These are phyloP conservation scores for Ammodytes marinus DNA, from an alignment of 2,113 vertebrate species.

Conservation along the genomic window DNA sequence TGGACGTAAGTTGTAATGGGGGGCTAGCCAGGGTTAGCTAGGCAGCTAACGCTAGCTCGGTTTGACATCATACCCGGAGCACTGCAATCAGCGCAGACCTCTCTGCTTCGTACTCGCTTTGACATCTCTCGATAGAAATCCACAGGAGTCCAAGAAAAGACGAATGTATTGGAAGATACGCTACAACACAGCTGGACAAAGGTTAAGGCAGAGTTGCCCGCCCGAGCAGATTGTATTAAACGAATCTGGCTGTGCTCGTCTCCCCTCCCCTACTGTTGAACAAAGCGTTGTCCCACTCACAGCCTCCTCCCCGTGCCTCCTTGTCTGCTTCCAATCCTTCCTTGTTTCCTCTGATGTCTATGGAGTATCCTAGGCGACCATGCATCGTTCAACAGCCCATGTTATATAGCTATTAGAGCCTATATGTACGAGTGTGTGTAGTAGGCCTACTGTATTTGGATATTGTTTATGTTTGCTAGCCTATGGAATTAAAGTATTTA, in stretches of 20 bases:
- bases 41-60: conserved; percentile 62
- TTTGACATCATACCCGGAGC: conserved; percentile 87
- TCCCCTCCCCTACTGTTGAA: conserved; percentile 74
- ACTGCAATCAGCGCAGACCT: conserved; percentile 96
- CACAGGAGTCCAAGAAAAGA: conserved; percentile 23
- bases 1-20: conserved; percentile 30
- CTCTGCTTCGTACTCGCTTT: conserved; percentile 93
- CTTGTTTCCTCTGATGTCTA: conserved; percentile 17
- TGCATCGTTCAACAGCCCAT: neutral
- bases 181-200: neutral
- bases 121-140: conserved; percentile 85
- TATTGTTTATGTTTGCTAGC: neutral
- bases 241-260: conserved; percentile 29
- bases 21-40: conserved; percentile 54
- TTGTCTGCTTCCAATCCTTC: conserved; percentile 41
- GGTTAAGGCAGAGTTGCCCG: conserved; percentile 10
- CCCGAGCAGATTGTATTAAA: conserved; percentile 16
- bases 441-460: neutral
- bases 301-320: conserved; percentile 21
- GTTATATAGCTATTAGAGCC: no score
- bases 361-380: neutral
- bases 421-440: no score
- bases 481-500: neutral
- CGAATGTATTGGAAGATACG: neutral
- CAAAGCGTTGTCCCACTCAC: conserved; percentile 73